Conservation (phyloP, 2,113 vertebrate species). For the Austrofundulus limnaeus region DNA sequence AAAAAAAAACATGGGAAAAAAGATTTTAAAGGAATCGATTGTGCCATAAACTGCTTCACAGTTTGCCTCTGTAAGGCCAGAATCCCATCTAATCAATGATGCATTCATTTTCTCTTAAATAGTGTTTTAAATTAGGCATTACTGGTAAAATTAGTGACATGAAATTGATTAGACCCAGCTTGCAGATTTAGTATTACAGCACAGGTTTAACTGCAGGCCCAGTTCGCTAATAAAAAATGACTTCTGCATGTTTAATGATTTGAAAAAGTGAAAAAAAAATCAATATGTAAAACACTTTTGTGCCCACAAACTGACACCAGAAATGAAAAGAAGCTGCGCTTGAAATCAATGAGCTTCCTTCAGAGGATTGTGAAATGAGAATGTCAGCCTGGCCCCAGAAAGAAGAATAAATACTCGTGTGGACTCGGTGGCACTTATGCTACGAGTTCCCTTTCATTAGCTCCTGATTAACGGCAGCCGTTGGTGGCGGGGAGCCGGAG, state of each 20-base stretch:
- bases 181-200: constrained; percentile 1
- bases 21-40: constrained; percentile 1
- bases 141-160: constrained; percentile 18
- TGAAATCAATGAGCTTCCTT: constrained; percentile 8
- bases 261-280: constrained; percentile 19
- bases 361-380: neutral
- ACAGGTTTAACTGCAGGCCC: constrained; percentile 3
- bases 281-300: neutral
- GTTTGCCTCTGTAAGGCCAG: constrained; percentile 43
- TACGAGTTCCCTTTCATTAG: constrained; percentile 52
- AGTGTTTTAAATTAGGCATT: constrained; percentile 9
- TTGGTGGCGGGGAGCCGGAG: constrained; percentile 39
- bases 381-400: neutral
- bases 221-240: constrained; percentile 10
- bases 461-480: constrained; percentile 42
- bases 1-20: constrained; percentile 32
- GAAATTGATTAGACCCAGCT: constrained; percentile 19
- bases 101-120: constrained; percentile 37
- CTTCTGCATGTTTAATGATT: constrained; percentile 3
- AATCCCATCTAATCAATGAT: constrained; percentile 50
- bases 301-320: neutral
- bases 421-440: constrained; percentile 39
- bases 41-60: constrained; percentile 39
- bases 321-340: constrained; percentile 4
- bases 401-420: constrained; percentile 10